Evolutionary conservation across 2,888 invertebrate genomes (phyloP), one percentile per base, ranked within the genome.

Genomic region (Cheilosia pagana): DNA sequence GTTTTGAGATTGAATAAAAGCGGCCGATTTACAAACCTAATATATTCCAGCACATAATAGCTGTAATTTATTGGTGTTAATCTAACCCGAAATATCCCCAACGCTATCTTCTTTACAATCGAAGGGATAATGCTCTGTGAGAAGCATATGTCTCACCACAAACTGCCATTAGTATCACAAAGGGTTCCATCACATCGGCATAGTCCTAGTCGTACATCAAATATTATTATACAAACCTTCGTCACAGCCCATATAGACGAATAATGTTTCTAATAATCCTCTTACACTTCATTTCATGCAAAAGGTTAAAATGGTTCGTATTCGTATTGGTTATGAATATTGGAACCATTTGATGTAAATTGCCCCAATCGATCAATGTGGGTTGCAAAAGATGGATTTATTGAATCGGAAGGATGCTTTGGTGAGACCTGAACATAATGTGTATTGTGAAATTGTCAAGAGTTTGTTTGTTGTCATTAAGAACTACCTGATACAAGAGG

Each of bases 271-370:
- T 35, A 45, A 21, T 68, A 31, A 57, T 45, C 45, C 45, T 43
- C 35, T 57, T 70, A 57, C 57, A 70, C 68, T 70, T 57, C 68
- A 70, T 70, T 70, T 70, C 68, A 21, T 48, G 31, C 35, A 43
- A 45, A 55, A 35, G 10, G 23, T 68, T 31, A n/a, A 57, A 57
- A 57, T 45, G 55, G 45, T 57, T 35, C 3, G 19, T n/a, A 39
- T 41, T 53, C 25, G 39, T 21, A 41, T 35, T 12, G 31, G 31
- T 3, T 12, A 35, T 43, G 35, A 57, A 35, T 55, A 55, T 31
- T 31, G 10, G 45, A 31, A 57, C 19, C 41, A 39, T 23, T 41
- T 41, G 14, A 16, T 3, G 14, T 28, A 55, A 67, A 43, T 67
- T 55, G 21, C 53, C 53, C 25, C 52, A 41, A 41, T 41, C 52